Percentiles rank a stretch among this genome's conserved stretches.
phyloP scores from a whole-genome alignment of 2,888 invertebrate genomes.

The Cantharis rufa region DNA sequence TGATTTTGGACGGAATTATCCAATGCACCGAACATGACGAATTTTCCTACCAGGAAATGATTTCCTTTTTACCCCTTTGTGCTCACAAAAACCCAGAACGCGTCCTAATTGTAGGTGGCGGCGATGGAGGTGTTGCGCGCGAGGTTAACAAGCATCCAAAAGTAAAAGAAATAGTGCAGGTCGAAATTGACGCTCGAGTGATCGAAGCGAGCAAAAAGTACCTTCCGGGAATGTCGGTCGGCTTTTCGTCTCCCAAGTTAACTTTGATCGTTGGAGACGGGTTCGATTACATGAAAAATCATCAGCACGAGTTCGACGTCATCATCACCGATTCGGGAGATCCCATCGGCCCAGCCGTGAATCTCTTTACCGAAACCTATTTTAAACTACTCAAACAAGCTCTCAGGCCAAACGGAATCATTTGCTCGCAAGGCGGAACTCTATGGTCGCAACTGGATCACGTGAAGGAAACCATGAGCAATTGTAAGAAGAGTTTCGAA shows the following conservation, averaged over 20 bases:
- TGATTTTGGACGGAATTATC: constrained; percentile 94
- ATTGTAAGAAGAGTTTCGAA: constrained; percentile 75
- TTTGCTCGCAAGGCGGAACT: constrained; percentile 88
- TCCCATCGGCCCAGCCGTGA: constrained; percentile 82
- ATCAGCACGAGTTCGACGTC: constrained; percentile 87
- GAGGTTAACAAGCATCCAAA: constrained; percentile 92
- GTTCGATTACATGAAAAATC: constrained; percentile 89
- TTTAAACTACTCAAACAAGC: constrained; percentile 77
- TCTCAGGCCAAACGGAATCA: constrained; percentile 81
- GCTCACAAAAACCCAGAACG: constrained; percentile 88
- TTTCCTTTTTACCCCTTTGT: constrained; percentile 90
- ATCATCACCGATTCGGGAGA: constrained; percentile 99
- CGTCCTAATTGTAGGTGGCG: constrained; percentile 95
- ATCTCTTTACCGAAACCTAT: constrained; percentile 58
- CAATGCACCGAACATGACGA: constrained; percentile 97
- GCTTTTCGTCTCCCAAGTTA: constrained; percentile 83
- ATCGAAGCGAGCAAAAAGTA: constrained; percentile 87
- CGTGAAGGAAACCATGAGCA: constrained; percentile 73
- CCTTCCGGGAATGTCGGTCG: constrained; percentile 88
- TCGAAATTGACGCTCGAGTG: constrained; percentile 94
- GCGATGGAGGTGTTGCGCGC: constrained; percentile 96
- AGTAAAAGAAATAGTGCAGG: constrained; percentile 75
- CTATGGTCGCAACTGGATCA: constrained; percentile 81
- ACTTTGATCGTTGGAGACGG: constrained; percentile 84
- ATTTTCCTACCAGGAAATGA: constrained; percentile 98